phyloP scores from a whole-genome alignment of 1,140 invertebrate genomes.

The Heliconius eleuchia region DNA sequence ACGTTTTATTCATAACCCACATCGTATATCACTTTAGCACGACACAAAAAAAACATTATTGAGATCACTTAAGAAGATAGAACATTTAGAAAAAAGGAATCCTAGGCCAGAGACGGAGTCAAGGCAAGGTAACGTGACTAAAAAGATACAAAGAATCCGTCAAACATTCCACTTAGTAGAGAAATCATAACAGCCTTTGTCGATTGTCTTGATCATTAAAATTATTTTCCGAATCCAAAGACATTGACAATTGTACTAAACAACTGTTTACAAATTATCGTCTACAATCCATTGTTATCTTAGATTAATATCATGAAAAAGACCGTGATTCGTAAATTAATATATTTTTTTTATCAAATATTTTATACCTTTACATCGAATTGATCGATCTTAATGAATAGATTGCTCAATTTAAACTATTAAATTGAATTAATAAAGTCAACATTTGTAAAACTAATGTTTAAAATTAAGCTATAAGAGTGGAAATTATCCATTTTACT shows the following conservation, averaged over 20 bases:
- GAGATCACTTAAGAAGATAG: not conserved
- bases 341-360: conserved; percentile 39
- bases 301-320: conserved; percentile 51
- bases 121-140: not conserved
- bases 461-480: too few species aligned
- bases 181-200: conserved; percentile 72
- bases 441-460: too few species aligned
- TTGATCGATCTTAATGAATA: too few species aligned
- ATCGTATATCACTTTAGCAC: not conserved
- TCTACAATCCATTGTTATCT: conserved; percentile 66
- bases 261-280: conserved; percentile 76
- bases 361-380: conserved; percentile 19
- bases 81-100: not conserved
- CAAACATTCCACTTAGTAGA: conserved; percentile 56
- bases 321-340: conserved; percentile 50
- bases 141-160: conserved; percentile 21
- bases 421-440: too few species aligned
- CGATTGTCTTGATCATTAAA: conserved; percentile 50
- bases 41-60: not conserved
- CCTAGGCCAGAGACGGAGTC: not conserved
- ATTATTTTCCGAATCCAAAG: conserved; percentile 55
- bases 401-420: conserved; percentile 3
- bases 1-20: not conserved
- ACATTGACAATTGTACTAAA: conserved; percentile 57
- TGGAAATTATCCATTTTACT: too few species aligned